Evolutionary conservation across 2,113 vertebrate species (phyloP).

Genomic region (Plotosus lineatus): DNA sequence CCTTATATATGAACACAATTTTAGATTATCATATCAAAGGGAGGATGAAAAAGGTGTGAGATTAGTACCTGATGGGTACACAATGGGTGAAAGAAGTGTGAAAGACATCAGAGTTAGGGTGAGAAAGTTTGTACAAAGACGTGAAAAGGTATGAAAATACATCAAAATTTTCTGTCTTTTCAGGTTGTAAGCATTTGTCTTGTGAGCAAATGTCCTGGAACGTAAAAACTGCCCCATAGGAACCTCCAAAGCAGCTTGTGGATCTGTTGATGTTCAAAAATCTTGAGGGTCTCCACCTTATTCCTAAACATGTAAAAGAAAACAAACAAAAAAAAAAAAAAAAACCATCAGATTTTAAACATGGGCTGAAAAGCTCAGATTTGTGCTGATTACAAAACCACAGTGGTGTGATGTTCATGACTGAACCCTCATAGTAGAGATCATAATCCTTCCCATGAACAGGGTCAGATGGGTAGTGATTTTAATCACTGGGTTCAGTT

Average conservation of each 20-base stretch:
- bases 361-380: background rate
- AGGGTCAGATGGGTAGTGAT: constrained; percentile 56
- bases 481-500: constrained; percentile 51
- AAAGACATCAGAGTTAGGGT: too few species aligned
- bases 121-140: too few species aligned
- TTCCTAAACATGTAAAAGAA: background rate
- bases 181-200: too few species aligned
- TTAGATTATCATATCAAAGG: too few species aligned
- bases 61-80: too few species aligned
- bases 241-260: background rate
- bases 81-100: too few species aligned
- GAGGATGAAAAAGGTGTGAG: too few species aligned
- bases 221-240: background rate
- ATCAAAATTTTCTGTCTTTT: too few species aligned
- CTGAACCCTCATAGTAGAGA: constrained; percentile 49
- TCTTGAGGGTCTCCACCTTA: too few species aligned
- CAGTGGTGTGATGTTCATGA: background rate
- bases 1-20: too few species aligned
- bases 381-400: background rate
- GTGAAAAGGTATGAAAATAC: too few species aligned
- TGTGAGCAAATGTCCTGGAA: too few species aligned
- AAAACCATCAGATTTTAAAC: background rate
- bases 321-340: background rate
- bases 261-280: background rate
- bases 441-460: constrained; percentile 42